These are phyloP conservation scores for Tyria jacobaeae DNA, from an alignment of 2,888 invertebrate species.

Conservation along the genomic window DNA sequence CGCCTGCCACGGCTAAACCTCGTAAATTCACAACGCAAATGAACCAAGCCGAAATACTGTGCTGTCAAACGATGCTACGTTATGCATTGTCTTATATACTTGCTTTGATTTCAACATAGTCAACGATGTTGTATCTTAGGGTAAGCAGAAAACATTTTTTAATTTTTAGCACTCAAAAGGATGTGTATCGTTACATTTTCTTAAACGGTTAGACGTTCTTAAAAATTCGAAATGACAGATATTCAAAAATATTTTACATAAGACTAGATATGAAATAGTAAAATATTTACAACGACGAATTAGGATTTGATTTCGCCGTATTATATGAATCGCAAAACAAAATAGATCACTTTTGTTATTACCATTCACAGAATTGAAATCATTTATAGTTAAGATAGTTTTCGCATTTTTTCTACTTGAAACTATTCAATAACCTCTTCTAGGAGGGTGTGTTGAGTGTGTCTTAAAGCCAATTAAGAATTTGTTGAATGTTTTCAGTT, in stretches of 20 bases:
- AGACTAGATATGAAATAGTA: background rate
- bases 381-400: no score
- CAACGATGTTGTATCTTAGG: background rate
- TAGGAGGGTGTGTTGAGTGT: no score
- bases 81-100: slow-evolving; percentile 7
- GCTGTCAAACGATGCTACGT: slow-evolving; percentile 50
- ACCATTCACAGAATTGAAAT: no score
- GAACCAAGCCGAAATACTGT: slow-evolving; percentile 51
- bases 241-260: no score
- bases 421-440: no score
- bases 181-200: background rate
- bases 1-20: slow-evolving; percentile 59
- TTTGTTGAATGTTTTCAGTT: background rate
- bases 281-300: background rate
- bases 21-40: slow-evolving; percentile 69
- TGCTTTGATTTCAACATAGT: slow-evolving; percentile 5
- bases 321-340: no score
- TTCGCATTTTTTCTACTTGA: no score
- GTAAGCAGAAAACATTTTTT: background rate
- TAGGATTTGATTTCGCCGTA: background rate
- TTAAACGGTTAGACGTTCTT: background rate
- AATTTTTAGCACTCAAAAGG: background rate
- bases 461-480: no score
- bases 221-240: background rate
- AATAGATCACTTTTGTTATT: no score